A percentile compares a stretch with the other conserved stretches of the same genome.
Evolutionary conservation across 2,888 invertebrate genomes (phyloP).

Genomic region (Tribolium freemani): DNA sequence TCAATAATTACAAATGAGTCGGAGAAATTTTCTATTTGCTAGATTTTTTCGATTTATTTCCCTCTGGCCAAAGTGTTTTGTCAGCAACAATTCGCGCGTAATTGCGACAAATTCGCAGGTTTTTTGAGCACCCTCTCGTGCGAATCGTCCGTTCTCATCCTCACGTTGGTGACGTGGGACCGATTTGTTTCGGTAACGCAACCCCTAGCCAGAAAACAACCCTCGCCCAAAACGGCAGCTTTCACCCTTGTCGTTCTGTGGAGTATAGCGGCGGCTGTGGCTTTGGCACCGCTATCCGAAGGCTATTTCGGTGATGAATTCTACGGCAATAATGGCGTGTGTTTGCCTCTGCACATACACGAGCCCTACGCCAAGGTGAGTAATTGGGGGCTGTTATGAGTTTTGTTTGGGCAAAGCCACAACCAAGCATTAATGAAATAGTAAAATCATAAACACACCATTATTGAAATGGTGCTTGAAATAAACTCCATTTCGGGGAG

Average conservation of each 20-base stretch:
- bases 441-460: too few species aligned
- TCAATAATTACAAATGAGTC: neutral
- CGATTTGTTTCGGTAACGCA: constrained; percentile 74
- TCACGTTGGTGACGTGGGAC: constrained; percentile 75
- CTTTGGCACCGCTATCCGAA: constrained; percentile 69
- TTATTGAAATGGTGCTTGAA: too few species aligned
- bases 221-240: constrained; percentile 67
- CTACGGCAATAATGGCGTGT: constrained; percentile 75
- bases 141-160: constrained; percentile 74
- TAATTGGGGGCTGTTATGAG: neutral
- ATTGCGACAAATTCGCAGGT: constrained; percentile 62
- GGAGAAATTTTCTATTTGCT: too few species aligned
- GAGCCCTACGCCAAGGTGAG: constrained; percentile 72
- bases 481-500: too few species aligned
- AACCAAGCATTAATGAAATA: too few species aligned
- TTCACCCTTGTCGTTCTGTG: constrained; percentile 69
- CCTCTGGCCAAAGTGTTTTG: too few species aligned
- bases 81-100: too few species aligned
- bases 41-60: too few species aligned
- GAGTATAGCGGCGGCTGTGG: constrained; percentile 69
- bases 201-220: constrained; percentile 68
- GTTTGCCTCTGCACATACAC: constrained; percentile 74
- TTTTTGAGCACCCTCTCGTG: constrained; percentile 74
- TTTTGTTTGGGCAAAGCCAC: too few species aligned
- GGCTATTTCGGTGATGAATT: constrained; percentile 72